Evolutionary conservation across 2,888 invertebrate species (phyloP).

Genomic region (Portevinia maculata): DNA sequence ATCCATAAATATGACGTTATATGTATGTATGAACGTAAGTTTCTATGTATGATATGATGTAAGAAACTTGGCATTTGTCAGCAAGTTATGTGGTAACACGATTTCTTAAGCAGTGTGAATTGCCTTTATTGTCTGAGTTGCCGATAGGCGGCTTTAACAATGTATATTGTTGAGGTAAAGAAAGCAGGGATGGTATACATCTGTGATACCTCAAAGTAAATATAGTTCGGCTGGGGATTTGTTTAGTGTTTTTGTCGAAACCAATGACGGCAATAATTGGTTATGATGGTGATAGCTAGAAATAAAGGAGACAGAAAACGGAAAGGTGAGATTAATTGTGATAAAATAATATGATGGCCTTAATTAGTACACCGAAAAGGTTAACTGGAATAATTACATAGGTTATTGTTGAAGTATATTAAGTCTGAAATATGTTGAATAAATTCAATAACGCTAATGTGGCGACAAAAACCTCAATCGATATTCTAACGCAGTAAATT

Average conservation of each 20-base stretch:
- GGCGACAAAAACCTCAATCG: too few species aligned
- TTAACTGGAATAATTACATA: too few species aligned
- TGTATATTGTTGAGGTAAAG: slow-evolving; percentile 18
- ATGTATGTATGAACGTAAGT: too few species aligned
- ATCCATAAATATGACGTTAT: slow-evolving; percentile 53
- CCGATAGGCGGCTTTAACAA: slow-evolving; percentile 49
- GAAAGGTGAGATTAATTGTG: too few species aligned
- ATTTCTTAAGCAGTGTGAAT: slow-evolving; percentile 66
- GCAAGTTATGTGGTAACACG: slow-evolving; percentile 72
- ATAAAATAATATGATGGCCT: too few species aligned
- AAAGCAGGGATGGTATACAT: slow-evolving; percentile 9
- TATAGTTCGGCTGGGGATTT: slow-evolving; percentile 21
- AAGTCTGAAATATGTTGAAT: too few species aligned
- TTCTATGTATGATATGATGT: slow-evolving; percentile 29
- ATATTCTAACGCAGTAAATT: too few species aligned
- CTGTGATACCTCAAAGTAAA: slow-evolving; percentile 49
- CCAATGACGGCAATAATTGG: slow-evolving; percentile 61
- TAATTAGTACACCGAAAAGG: too few species aligned
- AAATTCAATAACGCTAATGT: too few species aligned
- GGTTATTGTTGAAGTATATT: too few species aligned
- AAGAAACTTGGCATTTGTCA: slow-evolving; percentile 72
- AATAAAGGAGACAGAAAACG: slow-evolving; percentile 1
- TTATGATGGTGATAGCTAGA: slow-evolving; percentile 29
- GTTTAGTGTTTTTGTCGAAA: slow-evolving; percentile 42
- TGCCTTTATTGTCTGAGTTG: slow-evolving; percentile 65